These are phyloP conservation scores for Monodelphis domestica DNA, from an alignment of 2,797 vertebrate genomes.

Conservation along the genomic window DNA sequence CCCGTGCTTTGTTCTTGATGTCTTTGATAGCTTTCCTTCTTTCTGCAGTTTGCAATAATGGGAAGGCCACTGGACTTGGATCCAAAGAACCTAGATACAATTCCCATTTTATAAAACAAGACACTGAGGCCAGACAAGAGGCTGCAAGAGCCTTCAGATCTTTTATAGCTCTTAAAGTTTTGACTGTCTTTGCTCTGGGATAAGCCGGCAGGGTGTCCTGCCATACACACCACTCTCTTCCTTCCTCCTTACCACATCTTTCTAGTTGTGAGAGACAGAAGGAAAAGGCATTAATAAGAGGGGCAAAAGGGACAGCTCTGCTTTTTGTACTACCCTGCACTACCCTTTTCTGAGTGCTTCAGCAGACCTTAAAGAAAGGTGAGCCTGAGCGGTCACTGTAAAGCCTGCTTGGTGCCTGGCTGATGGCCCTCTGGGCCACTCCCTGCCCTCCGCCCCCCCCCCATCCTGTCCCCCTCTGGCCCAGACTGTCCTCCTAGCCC, in stretches of 20 bases:
- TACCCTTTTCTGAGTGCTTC: neutral
- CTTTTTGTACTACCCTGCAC: neutral
- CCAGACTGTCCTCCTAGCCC: neutral
- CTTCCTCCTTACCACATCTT: neutral
- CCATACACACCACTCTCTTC: neutral
- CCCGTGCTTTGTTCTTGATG: neutral
- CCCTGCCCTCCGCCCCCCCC: neutral
- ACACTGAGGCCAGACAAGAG: no score
- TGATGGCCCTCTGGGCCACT: neutral
- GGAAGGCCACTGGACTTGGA: constrained; percentile 2
- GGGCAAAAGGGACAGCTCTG: neutral
- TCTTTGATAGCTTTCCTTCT: neutral
- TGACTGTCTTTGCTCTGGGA: neutral
- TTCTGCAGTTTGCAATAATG: neutral
- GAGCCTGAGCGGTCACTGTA: neutral
- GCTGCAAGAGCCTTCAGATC: neutral
- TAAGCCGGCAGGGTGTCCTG: neutral
- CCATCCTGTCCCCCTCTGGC: neutral
- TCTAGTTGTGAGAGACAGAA: neutral
- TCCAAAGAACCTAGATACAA: neutral
- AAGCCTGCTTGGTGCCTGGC: no score
- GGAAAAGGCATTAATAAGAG: neutral
- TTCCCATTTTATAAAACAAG: constrained; percentile 3
- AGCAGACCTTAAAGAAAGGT: neutral
- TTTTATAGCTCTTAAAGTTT: neutral